Base-by-base conservation (phyloP, 1,140 invertebrate genomes). In the Aricia agestis region DNA sequence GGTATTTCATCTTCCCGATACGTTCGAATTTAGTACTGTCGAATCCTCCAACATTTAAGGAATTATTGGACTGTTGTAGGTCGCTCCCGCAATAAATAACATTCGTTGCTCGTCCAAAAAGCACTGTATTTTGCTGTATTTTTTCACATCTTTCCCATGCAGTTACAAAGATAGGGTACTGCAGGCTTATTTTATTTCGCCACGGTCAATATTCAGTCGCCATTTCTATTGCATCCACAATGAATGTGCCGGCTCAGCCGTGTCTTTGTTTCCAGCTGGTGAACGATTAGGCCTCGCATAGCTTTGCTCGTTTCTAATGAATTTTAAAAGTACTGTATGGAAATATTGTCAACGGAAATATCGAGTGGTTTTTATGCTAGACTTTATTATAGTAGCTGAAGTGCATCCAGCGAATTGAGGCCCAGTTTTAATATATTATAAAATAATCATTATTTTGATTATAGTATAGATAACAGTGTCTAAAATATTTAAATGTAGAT, bases 21-120 rank as follows among this genome's bases (percentile, higher is more conserved):
- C 59, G 11, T 63, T 52, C 15, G 17, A 63, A 63, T 63, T 63
- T 9, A 63, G 59, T 11, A 31, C 10, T 25, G 59, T 19, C 36
- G 11, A 10, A 11, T 18, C 59, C 7, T 25, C 59, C 18, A 19
- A 11, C 59, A 25, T 63, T 63, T 63, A 63, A 63, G 19, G 59
- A 63, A 63, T 63, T 63, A 63, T 19, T 63, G 59, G 19, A 63
- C 59, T 63, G 59, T 63, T 59, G n/a, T 59, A 59, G 58, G 58
- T 63, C 59, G 18, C 10, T 63, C 59, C 17, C 18, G 59, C 18
- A 63, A 63, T 63, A 63, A 63, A 63, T 63, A 19, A 63, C 59
- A 63, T 63, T 63, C 59, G 59, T 63, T 19, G 59, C 59, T 17
- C 59, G 59, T 25, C 59, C 59, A 19, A 63, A 63, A 63, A 25